Percentiles rank a stretch among this genome's conserved stretches.
Evolutionary conservation across 2,797 vertebrate genomes (phyloP).

Genomic region (Tauraco hartlaubi): DNA sequence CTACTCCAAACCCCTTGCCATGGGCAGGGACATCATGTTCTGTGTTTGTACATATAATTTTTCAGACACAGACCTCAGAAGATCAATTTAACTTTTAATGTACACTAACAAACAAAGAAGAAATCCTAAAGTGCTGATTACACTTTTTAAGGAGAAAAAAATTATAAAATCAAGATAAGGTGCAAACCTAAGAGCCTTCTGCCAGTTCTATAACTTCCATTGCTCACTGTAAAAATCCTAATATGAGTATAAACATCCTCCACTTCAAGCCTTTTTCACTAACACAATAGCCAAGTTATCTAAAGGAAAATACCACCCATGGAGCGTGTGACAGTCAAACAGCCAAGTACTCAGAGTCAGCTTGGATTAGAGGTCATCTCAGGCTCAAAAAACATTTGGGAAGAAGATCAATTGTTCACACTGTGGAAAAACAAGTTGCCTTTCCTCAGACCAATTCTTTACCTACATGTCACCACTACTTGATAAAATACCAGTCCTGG

Average conservation of each 20-base stretch:
- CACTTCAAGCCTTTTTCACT: background rate
- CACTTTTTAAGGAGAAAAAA: background rate
- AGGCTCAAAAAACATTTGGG: background rate
- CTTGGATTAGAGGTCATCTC: background rate
- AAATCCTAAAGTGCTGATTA: background rate
- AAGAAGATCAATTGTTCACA: background rate
- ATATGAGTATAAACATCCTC: fast-evolving
- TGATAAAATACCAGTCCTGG: background rate
- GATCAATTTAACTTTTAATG: background rate
- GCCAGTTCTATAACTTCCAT: background rate
- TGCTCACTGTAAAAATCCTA: background rate
- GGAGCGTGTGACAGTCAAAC: fast-evolving
- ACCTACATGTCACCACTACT: background rate
- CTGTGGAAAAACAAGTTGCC: background rate
- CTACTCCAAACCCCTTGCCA: background rate
- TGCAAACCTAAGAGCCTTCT: background rate
- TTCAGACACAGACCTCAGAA: background rate
- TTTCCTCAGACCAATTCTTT: background rate
- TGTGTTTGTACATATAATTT: background rate
- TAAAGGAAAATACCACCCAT: background rate
- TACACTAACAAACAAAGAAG: background rate
- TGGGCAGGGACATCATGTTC: background rate
- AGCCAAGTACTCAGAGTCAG: background rate
- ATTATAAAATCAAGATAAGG: background rate
- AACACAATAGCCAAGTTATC: fast-evolving